Conservation (phyloP, 2,888 invertebrate species). For the Drosophila parthenogenetica region DNA sequence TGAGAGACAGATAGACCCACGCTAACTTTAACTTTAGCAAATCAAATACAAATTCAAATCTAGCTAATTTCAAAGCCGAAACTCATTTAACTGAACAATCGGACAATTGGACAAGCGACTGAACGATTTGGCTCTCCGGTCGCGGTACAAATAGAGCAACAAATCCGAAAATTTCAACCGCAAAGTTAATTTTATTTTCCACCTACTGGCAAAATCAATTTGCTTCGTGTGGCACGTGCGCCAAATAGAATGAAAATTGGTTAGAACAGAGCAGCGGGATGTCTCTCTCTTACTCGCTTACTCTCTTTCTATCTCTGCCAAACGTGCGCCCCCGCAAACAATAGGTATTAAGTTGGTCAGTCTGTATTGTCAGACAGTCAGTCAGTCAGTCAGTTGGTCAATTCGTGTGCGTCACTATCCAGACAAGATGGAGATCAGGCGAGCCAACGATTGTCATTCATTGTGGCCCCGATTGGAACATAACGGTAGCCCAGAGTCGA, state of each 20-base stretch:
- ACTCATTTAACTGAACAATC: conserved; percentile 60
- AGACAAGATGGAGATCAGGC: conserved; percentile 47
- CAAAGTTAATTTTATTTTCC: conserved; percentile 82
- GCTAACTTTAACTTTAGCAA: conserved; percentile 63
- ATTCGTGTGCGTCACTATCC: conserved; percentile 74
- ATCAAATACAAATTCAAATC: conserved; percentile 80
- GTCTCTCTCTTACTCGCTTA: background rate
- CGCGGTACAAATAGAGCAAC: conserved; percentile 61
- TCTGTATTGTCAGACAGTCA: conserved; percentile 25
- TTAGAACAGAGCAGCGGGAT: conserved; percentile 36
- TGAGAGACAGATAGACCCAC: conserved; percentile 45
- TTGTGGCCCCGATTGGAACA: conserved; percentile 65
- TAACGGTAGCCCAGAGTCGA: conserved; percentile 70
- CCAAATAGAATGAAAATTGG: conserved; percentile 81
- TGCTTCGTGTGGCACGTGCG: conserved; percentile 85
- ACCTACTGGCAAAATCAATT: conserved; percentile 85
- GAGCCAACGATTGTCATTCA: conserved; percentile 67
- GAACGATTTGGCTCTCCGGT: conserved; percentile 17
- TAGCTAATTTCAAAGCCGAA: conserved; percentile 78
- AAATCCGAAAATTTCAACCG: conserved; percentile 47
- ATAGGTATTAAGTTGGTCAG: conserved; percentile 36
- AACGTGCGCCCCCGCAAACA: conserved; percentile 57
- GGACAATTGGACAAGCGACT: conserved; percentile 24
- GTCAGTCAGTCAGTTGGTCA: conserved; percentile 56
- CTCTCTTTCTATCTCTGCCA: conserved; percentile 14